Percentiles rank a stretch among this genome's conserved stretches.
phyloP scores from a whole-genome alignment of 2,113 vertebrate species.

The Ictalurus punctatus region DNA sequence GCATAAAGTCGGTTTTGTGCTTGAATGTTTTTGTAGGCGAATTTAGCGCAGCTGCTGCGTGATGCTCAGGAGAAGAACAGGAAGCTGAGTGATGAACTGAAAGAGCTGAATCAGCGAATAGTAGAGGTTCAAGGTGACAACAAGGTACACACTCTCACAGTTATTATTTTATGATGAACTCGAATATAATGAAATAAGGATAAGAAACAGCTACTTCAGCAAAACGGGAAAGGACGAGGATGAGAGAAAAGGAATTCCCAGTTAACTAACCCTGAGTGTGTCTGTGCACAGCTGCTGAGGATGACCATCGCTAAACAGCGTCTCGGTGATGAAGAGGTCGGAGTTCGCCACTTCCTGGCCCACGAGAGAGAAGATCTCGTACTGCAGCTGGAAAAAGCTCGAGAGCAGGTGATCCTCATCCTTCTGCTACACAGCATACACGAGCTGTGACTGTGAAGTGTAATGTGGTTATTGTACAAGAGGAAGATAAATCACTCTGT shows the following conservation, averaged over 20 bases:
- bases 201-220: not conserved
- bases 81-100: slow-evolving; percentile 87
- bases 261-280: not conserved
- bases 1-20: not conserved
- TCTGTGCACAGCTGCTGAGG: slow-evolving; percentile 80
- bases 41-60: slow-evolving; percentile 85
- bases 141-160: slow-evolving; percentile 79
- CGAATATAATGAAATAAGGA: not conserved
- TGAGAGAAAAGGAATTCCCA: not conserved
- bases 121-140: slow-evolving; percentile 94
- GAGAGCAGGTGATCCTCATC: slow-evolving; percentile 80
- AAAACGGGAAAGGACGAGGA: not conserved
- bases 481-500: not conserved
- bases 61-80: slow-evolving; percentile 86
- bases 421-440: not conserved
- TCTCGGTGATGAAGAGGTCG: slow-evolving; percentile 92
- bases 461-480: not conserved
- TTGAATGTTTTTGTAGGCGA: slow-evolving; percentile 74
- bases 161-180: not conserved
- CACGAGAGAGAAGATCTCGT: slow-evolving; percentile 94
- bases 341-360: slow-evolving; percentile 88
- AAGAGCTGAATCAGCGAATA: slow-evolving; percentile 89
- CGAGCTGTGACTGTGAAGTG: not conserved
- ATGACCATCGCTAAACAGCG: slow-evolving; percentile 97
- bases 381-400: slow-evolving; percentile 85